A percentile compares a stretch with the other conserved stretches of the same genome.
Conservation (phyloP, 2,113 vertebrate species). For the Propithecus coquereli region DNA sequence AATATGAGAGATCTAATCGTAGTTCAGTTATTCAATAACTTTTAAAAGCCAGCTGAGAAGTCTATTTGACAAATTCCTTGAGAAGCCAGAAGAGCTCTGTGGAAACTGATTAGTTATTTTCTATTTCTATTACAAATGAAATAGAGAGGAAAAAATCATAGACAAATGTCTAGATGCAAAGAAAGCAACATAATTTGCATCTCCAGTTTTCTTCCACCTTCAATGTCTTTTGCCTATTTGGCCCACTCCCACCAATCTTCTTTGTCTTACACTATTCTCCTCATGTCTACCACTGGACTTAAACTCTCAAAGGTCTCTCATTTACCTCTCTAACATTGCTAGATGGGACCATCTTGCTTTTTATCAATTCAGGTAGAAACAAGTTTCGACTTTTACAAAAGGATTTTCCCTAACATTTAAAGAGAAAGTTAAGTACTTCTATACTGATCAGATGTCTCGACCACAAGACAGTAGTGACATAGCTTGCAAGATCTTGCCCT, state of each 20-base stretch:
- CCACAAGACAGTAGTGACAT: background rate
- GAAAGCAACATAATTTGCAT: background rate
- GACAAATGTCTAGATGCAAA: background rate
- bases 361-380: background rate
- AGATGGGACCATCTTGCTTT: background rate
- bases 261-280: background rate
- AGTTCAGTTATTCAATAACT: background rate
- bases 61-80: background rate
- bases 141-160: background rate
- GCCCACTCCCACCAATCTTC: background rate
- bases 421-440: background rate
- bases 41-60: background rate
- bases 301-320: background rate
- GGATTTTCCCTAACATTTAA: background rate
- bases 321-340: background rate
- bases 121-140: background rate
- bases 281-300: background rate
- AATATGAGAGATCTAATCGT: slow-evolving; percentile 26
- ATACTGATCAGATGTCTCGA: background rate
- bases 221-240: background rate
- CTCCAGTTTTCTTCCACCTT: background rate
- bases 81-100: background rate
- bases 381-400: background rate
- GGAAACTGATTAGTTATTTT: background rate
- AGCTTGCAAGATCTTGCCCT: background rate